Evolutionary conservation across 2,797 vertebrate species (phyloP).

Genomic region (Paedocypris micromegethes): DNA sequence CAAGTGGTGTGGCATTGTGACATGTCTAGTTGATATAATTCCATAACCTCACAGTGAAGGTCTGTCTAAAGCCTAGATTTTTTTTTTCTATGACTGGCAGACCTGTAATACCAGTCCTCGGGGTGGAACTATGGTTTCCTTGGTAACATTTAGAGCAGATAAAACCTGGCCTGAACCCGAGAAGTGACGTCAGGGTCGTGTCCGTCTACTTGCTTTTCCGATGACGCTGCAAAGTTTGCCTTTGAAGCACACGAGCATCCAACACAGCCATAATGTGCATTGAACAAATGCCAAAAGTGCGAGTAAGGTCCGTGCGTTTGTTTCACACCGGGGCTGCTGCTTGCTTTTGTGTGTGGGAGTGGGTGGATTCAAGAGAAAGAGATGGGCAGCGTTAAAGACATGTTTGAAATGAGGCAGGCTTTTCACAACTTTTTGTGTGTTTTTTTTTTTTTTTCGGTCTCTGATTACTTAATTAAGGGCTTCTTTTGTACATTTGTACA

Average conservation of each 20-base stretch:
- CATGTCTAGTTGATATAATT: slow-evolving; percentile 22
- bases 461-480: too few species aligned
- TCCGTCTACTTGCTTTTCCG: slow-evolving; percentile 53
- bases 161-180: slow-evolving; percentile 35
- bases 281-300: slow-evolving; percentile 63
- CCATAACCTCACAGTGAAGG: slow-evolving; percentile 47
- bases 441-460: too few species aligned
- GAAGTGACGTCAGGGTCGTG: slow-evolving; percentile 56
- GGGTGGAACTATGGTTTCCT: slow-evolving; percentile 34
- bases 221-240: slow-evolving; percentile 48
- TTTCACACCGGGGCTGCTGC: slow-evolving; percentile 22
- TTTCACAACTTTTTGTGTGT: too few species aligned
- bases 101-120: slow-evolving; percentile 46
- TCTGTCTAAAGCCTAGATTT: slow-evolving; percentile 54
- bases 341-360: slow-evolving; percentile 24
- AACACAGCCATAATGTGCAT: slow-evolving; percentile 54
- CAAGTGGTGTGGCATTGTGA: slow-evolving; percentile 6
- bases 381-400: slow-evolving; percentile 49
- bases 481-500: too few species aligned
- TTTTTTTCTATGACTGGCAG: slow-evolving; percentile 60
- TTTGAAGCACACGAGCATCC: slow-evolving; percentile 46
- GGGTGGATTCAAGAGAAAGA: slow-evolving; percentile 22
- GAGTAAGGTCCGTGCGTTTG: slow-evolving; percentile 46
- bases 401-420: slow-evolving; percentile 50
- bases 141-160: slow-evolving; percentile 39